A percentile compares a stretch with the other conserved stretches of the same genome.
Conservation (phyloP, 1,140 invertebrate species). For the Pseudobourletiella spinata region DNA sequence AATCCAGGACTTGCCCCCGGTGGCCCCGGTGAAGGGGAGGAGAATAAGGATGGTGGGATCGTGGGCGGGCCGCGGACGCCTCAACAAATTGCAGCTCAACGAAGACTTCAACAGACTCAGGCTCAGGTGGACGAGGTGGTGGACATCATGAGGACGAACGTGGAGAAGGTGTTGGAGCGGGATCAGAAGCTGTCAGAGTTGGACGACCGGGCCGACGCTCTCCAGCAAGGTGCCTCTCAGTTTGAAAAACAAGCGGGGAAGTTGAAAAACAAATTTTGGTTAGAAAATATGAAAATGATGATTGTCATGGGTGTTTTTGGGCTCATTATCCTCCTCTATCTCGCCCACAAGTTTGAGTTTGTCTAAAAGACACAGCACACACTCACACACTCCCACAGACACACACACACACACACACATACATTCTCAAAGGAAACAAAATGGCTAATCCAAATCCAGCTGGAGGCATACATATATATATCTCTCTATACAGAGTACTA, state of each 20-base stretch:
- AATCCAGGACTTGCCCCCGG: conserved; percentile 15
- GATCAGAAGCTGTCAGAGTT: conserved; percentile 93
- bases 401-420: too few species aligned
- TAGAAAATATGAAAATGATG: conserved; percentile 52
- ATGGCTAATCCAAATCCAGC: too few species aligned
- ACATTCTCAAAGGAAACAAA: too few species aligned
- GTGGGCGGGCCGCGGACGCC: conserved; percentile 39
- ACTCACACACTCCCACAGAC: too few species aligned
- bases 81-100: conserved; percentile 44
- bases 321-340: conserved; percentile 34
- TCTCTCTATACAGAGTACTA: too few species aligned
- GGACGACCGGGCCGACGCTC: conserved; percentile 82
- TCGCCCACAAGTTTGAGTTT: conserved; percentile 13
- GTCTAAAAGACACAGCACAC: too few species aligned
- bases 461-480: too few species aligned
- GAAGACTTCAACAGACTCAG: conserved; percentile 60
- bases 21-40: conserved; percentile 6
- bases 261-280: conserved; percentile 58
- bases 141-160: conserved; percentile 93
- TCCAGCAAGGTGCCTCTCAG: conserved; percentile 51
- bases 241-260: conserved; percentile 59
- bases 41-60: conserved; percentile 24
- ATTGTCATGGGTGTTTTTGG: conserved; percentile 37
- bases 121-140: conserved; percentile 72
- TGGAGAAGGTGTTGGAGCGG: conserved; percentile 91